Evolutionary conservation across 2,797 vertebrate species (phyloP).

Genomic region (Sebastes steindachneri): DNA sequence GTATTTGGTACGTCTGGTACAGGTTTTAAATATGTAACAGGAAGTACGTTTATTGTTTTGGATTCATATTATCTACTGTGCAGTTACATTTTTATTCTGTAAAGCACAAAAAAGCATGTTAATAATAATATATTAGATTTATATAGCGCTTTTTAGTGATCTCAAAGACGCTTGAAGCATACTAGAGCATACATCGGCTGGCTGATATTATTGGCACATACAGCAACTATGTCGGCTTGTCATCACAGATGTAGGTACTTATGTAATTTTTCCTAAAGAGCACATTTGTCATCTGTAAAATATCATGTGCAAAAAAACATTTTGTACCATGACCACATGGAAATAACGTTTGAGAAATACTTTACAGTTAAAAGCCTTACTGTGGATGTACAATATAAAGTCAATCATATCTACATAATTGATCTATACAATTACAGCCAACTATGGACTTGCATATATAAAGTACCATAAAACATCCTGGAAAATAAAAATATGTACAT

Average conservation of each 20-base stretch:
- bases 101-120: not conserved
- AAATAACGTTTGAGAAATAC: constrained; percentile 84
- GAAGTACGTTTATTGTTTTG: not conserved
- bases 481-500: constrained; percentile 72
- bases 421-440: constrained; percentile 77
- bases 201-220: not conserved
- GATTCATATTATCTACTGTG: not conserved
- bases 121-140: not conserved
- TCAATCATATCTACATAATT: constrained; percentile 79
- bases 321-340: constrained; percentile 48
- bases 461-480: constrained; percentile 71
- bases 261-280: not conserved
- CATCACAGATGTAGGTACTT: not conserved
- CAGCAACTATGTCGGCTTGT: not conserved
- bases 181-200: not conserved
- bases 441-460: constrained; percentile 39
- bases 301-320: not conserved
- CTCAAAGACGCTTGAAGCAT: no score
- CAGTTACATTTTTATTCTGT: not conserved
- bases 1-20: not conserved
- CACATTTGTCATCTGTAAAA: not conserved
- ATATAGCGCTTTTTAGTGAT: no score
- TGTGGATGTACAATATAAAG: constrained; percentile 81
- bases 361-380: constrained; percentile 87
- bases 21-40: not conserved